Evolutionary conservation across 2,888 invertebrate species (phyloP), one percentile per base, ranked within the genome.

Genomic region (Cantharis rustica): DNA sequence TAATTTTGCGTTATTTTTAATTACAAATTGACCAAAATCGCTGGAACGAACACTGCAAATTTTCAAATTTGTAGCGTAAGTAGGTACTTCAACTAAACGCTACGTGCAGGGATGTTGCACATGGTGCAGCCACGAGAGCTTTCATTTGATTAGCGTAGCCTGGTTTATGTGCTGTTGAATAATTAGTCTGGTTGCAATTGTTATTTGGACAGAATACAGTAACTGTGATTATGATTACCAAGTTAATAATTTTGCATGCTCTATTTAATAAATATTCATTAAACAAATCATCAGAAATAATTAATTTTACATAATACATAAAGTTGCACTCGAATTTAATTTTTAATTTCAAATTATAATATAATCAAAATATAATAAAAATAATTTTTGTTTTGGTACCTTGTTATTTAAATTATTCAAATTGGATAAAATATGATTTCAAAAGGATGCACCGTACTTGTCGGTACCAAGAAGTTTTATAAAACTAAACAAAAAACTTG

Each of bases 121-220:
- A 77, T 77, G 74, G 77, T 69, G 73, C 74, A 74, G 77, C 71
- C 74, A 71, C 76, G 68, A 72, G 74, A 68, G 77, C 73, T 77
- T 77, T 69, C 74, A 77, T 77, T 77, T 71, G 64, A 77, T 77
- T 77, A 74, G 68, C 69, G 70, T 68, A 72, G 72, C 72, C 71
- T 75, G 31, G 71, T 75, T 75, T 75, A 75, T 75, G 71, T 75
- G 27, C 75, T 75, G 71, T 63, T 71, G 75, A 75, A 75, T 71
- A 75, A 75, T 75, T 75, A 75, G 75, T 75, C 68, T 66, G 27
- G 71, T 26, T 71, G 68, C 71, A 71, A 75, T 75, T 75, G 68
- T 71, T 75, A 75, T 75, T 75, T 71, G 71, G 31, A 75, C 66
- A 64, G 31, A 73, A 73, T 73, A 69, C 73, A 69, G 68, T 69